These are phyloP conservation scores for Tachina fera DNA, from an alignment of 2,888 invertebrate genomes.

Conservation along the genomic window DNA sequence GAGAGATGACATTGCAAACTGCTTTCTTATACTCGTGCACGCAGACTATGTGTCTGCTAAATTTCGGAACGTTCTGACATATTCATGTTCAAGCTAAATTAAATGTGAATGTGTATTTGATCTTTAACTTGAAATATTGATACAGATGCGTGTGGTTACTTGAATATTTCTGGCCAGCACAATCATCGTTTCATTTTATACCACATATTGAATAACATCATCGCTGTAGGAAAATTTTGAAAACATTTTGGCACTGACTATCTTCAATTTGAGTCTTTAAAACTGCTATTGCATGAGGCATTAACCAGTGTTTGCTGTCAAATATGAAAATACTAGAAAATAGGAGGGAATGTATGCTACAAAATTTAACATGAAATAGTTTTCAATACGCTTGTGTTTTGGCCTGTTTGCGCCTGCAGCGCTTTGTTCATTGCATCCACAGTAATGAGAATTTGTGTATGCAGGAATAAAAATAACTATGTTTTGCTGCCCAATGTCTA, in stretches of 20 bases:
- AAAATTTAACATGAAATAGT: conserved; percentile 61
- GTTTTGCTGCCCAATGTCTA: conserved; percentile 17
- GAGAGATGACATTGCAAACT: no score
- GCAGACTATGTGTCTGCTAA: no score
- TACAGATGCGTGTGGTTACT: neutral
- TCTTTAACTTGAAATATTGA: conserved; percentile 33
- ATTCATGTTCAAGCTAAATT: neutral
- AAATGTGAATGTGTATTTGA: conserved; percentile 19
- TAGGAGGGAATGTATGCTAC: conserved; percentile 28
- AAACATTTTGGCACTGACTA: conserved; percentile 28
- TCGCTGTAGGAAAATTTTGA: conserved; percentile 8
- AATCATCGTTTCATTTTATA: neutral
- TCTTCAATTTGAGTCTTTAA: neutral
- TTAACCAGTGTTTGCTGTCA: neutral
- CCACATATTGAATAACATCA: neutral
- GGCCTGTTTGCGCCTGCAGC: conserved; percentile 40
- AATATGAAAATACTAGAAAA: conserved; percentile 24
- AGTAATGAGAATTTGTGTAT: neutral
- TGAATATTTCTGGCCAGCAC: conserved; percentile 11
- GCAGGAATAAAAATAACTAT: neutral
- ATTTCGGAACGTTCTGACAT: neutral
- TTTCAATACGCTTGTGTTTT: conserved; percentile 43
- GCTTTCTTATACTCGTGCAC: neutral
- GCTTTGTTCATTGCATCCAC: neutral
- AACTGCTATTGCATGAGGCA: neutral